These are phyloP conservation scores for Hypena proboscidalis DNA, from an alignment of 2,888 invertebrate genomes.

Conservation along the genomic window DNA sequence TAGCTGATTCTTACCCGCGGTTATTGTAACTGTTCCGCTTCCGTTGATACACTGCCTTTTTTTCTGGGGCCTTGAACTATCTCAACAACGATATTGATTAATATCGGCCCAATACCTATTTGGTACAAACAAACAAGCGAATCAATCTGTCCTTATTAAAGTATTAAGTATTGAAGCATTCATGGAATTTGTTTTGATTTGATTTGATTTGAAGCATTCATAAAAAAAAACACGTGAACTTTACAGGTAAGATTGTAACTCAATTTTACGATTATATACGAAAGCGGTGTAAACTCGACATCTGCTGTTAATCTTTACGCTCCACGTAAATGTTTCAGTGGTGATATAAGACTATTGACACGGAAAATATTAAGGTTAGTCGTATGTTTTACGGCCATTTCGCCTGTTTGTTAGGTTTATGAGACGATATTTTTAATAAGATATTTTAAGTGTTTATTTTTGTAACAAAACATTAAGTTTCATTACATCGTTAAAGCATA, in stretches of 20 bases:
- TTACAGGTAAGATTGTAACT: slow-evolving; percentile 37
- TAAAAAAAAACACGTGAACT: slow-evolving; percentile 11
- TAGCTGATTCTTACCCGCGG: too few relatives aligned
- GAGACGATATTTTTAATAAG: slow-evolving; percentile 14
- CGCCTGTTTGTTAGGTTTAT: slow-evolving; percentile 5
- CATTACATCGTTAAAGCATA: too few relatives aligned
- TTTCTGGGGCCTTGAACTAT: too few relatives aligned
- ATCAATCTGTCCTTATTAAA: too few relatives aligned
- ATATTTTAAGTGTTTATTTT: slow-evolving; percentile 1
- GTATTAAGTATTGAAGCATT: too few relatives aligned
- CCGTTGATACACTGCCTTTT: too few relatives aligned
- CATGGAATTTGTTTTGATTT: too few relatives aligned
- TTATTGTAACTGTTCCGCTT: too few relatives aligned
- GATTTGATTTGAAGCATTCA: too few relatives aligned
- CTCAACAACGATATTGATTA: too few relatives aligned
- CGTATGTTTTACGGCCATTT: slow-evolving; percentile 12
- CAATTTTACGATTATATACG: slow-evolving; percentile 58
- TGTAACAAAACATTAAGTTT: background rate
- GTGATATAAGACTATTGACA: slow-evolving; percentile 28
- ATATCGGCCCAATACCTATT: too few relatives aligned
- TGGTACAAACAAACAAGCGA: too few relatives aligned
- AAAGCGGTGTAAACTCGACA: slow-evolving; percentile 54
- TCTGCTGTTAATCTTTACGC: slow-evolving; percentile 51
- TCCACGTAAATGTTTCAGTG: slow-evolving; percentile 43
- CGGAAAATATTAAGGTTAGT: slow-evolving; percentile 25